Conservation (phyloP, 2,113 vertebrate genomes). For the Strix aluco region DNA sequence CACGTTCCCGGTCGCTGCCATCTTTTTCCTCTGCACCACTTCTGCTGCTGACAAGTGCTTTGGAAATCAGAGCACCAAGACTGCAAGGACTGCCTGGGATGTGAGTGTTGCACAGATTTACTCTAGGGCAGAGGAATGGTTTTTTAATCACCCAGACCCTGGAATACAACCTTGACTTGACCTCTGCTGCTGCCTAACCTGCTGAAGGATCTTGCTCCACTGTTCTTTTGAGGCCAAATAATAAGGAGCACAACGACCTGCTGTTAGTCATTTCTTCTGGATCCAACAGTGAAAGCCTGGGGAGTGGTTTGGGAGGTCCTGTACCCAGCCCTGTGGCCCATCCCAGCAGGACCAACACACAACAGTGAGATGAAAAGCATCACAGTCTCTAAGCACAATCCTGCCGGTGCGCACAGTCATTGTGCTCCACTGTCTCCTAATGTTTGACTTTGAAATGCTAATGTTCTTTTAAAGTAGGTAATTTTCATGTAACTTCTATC, state of each 20-base stretch:
- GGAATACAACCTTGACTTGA: background rate
- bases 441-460: slow-evolving; percentile 66
- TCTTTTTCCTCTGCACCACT: background rate
- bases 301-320: background rate
- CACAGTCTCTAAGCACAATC: background rate
- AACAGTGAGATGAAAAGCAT: slow-evolving; percentile 23
- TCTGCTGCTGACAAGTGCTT: background rate
- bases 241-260: background rate
- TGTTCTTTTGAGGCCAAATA: background rate
- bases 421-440: slow-evolving; percentile 36
- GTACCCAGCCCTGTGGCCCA: background rate
- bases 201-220: background rate
- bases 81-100: background rate
- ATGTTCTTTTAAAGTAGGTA: slow-evolving; percentile 62
- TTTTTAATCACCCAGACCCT: background rate
- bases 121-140: background rate
- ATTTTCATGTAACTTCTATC: slow-evolving; percentile 66
- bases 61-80: background rate
- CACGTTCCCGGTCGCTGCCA: background rate
- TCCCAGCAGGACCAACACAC: background rate
- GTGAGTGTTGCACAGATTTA: fast-evolving
- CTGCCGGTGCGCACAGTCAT: background rate
- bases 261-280: background rate
- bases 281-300: background rate
- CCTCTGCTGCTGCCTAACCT: background rate